Base-by-base conservation (phyloP, 2,888 invertebrate species). In the Dryobota labecula region DNA sequence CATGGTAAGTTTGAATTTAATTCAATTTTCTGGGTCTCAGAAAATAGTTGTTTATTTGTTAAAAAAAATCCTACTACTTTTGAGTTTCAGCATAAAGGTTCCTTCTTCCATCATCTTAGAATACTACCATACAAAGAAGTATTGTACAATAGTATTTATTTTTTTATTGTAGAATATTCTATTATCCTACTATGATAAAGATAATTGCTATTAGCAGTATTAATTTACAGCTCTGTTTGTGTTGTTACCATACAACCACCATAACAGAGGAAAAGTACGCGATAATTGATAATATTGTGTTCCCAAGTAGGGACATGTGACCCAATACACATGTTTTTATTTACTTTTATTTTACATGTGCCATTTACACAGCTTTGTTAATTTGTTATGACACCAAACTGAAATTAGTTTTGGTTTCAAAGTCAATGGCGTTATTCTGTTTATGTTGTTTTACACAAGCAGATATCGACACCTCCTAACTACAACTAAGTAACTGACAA, bases 211-310 rank as follows among this genome's bases (percentile, higher is more conserved):
- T 51, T 53, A 54, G 56, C 45, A 24, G 33, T 53, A 68, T 61
- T 56, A 56, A 68, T 74, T 56, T 69, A 64, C 79, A 54, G 45
- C 24, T 47, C 64, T 49, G 51, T 70, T 70, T 76, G 53, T 76
- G 47, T 71, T 71, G 57, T 73, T 57, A 53, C 54, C 38, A 38
- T 56, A 49, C 24, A 69, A 66, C 61, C 27, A 79, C 54, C 72
- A 65, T 77, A 82, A 66, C 65, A 65, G 58, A 77, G 82, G 82
- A 73, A 82, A 82, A 82, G n/a, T 63, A 69, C 4, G 30, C 7
- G 56, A 73, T 76, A 81, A 81, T 76, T 81, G 63, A 81, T 78
- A 61, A 71, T 63, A 36, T 72, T 72, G 68, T 86, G 80, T 70
- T 80, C 60, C 11, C 9, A 24, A 45, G 24, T 38, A 30, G 36